Percentiles rank a stretch among this genome's conserved stretches.
Evolutionary conservation across 2,888 invertebrate species (phyloP).

Genomic region (Cosmorhoe ocellata): DNA sequence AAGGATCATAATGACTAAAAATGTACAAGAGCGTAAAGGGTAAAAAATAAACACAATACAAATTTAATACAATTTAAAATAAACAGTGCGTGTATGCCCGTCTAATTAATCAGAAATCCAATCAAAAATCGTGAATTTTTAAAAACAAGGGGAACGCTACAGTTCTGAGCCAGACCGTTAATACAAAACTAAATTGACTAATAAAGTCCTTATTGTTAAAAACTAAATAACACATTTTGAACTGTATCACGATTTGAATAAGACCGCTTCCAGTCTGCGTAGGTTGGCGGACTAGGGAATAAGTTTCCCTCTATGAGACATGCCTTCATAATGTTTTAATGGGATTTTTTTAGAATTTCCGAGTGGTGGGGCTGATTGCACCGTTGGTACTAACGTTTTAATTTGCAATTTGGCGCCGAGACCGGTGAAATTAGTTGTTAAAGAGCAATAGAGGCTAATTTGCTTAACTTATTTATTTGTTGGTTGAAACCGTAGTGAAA

Average conservation of each 20-base stretch:
- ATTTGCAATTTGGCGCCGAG: conserved; percentile 30
- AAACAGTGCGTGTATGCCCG: conserved; percentile 34
- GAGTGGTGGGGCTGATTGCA: conserved; percentile 39
- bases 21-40: neutral
- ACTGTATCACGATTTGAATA: neutral
- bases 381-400: conserved; percentile 34
- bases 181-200: conserved; percentile 54
- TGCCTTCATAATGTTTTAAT: conserved; percentile 47
- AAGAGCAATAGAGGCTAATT: conserved; percentile 20
- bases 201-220: conserved; percentile 41
- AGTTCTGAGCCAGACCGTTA: conserved; percentile 39
- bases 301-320: conserved; percentile 25
- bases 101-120: conserved; percentile 59
- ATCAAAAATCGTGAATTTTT: conserved; percentile 61
- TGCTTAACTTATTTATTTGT: conserved; percentile 20
- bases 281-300: conserved; percentile 4
- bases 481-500: conserved; percentile 4
- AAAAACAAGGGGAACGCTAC: conserved; percentile 47
- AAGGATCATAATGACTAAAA: no score
- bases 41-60: neutral
- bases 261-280: conserved; percentile 5
- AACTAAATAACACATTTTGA: neutral
- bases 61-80: conserved; percentile 15
- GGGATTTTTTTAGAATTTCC: conserved; percentile 43
- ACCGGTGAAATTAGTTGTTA: conserved; percentile 28